Conservation (phyloP, 1,140 invertebrate species). For the Lepidurus apus region DNA sequence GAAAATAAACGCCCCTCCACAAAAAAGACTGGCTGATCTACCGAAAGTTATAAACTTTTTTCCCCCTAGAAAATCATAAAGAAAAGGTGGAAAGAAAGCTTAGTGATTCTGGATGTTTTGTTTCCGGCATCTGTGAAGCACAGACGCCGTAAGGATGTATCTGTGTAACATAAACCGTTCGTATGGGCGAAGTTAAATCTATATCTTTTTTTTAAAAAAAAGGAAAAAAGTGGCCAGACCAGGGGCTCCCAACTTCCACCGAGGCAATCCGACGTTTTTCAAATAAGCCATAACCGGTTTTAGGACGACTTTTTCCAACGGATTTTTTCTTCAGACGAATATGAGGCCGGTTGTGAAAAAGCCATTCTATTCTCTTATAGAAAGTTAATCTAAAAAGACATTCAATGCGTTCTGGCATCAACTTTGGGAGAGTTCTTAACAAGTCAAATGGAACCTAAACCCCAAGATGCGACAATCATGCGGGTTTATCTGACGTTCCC, state of each 20-base stretch:
- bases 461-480: background rate
- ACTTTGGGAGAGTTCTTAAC: background rate
- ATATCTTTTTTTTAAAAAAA: too few species aligned
- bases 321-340: background rate
- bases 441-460: background rate
- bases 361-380: too few species aligned
- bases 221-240: background rate
- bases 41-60: too few species aligned
- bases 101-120: too few species aligned
- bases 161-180: background rate
- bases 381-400: too few species aligned
- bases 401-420: too few species aligned
- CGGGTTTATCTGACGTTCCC: conserved; percentile 5
- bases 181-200: background rate
- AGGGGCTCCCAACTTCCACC: background rate
- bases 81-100: too few species aligned
- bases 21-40: too few species aligned
- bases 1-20: too few species aligned
- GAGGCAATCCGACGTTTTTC: background rate
- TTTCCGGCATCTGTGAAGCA: too few species aligned
- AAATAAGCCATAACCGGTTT: background rate
- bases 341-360: too few species aligned
- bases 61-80: too few species aligned
- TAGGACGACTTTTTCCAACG: background rate
- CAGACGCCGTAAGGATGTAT: background rate